phyloP scores from a whole-genome alignment of 1,140 invertebrate species.

The Reticulitermes speratus region DNA sequence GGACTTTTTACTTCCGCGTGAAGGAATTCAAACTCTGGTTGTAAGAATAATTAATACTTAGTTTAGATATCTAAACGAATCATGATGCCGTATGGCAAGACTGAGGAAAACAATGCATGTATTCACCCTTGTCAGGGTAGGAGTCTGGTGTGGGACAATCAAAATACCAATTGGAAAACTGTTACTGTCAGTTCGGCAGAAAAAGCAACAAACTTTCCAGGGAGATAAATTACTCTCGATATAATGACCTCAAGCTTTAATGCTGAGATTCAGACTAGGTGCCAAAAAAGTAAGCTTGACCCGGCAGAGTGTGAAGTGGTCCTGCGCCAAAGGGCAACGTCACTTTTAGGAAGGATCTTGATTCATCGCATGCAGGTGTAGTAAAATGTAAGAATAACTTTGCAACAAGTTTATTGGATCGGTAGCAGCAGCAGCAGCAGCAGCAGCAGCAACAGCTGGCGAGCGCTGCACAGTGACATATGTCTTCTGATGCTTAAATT shows the following conservation, averaged over 20 bases:
- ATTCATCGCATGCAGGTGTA: slow-evolving; percentile 1
- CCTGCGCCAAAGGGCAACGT: neutral
- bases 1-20: too few species aligned
- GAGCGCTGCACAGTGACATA: neutral
- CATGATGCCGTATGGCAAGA: too few species aligned
- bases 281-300: neutral
- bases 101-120: too few species aligned
- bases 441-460: neutral
- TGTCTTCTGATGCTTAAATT: neutral
- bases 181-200: too few species aligned
- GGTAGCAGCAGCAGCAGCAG: neutral
- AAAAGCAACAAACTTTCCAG: too few species aligned
- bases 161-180: too few species aligned
- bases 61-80: too few species aligned
- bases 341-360: neutral
- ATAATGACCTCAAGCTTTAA: neutral
- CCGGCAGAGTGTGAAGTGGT: neutral
- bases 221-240: too few species aligned
- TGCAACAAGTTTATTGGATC: neutral
- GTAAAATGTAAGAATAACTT: neutral
- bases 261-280: neutral
- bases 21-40: too few species aligned
- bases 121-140: too few species aligned
- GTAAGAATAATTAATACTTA: too few species aligned
- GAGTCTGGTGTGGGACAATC: too few species aligned